Percentiles rank a stretch among this genome's conserved stretches.
Conservation (phyloP, 2,113 vertebrate species). For the Sorex araneus region DNA sequence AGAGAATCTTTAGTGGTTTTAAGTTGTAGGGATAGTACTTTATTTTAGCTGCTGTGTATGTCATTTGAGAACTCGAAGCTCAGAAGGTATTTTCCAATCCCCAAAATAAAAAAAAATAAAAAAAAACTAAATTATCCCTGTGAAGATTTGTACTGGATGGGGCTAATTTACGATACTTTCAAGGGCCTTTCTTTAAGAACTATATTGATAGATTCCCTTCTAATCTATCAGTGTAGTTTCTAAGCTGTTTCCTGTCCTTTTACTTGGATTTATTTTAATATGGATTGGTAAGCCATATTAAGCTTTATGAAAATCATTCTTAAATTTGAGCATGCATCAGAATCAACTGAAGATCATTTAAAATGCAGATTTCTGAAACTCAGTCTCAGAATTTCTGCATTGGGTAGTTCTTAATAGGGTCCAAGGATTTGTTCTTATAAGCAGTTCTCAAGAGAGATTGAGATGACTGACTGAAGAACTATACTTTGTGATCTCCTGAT, state of each 20-base stretch:
- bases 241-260: conserved; percentile 14
- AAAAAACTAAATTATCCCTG: neutral
- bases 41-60: neutral
- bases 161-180: neutral
- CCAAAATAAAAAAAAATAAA: neutral
- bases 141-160: neutral
- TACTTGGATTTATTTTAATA: no score
- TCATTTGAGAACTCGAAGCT: neutral
- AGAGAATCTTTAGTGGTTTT: neutral
- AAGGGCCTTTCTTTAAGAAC: conserved; percentile 20
- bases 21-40: neutral
- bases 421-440: neutral
- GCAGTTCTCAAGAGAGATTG: neutral
- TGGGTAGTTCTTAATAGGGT: neutral
- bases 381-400: neutral
- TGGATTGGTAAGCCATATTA: conserved; percentile 30
- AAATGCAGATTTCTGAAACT: neutral
- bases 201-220: neutral
- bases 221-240: neutral
- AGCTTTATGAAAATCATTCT: neutral
- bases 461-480: neutral
- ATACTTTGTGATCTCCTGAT: neutral
- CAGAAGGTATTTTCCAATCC: neutral
- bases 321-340: neutral
- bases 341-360: neutral